These are phyloP conservation scores for Corythoichthys intestinalis DNA, from an alignment of 2,113 vertebrate species.

Conservation along the genomic window DNA sequence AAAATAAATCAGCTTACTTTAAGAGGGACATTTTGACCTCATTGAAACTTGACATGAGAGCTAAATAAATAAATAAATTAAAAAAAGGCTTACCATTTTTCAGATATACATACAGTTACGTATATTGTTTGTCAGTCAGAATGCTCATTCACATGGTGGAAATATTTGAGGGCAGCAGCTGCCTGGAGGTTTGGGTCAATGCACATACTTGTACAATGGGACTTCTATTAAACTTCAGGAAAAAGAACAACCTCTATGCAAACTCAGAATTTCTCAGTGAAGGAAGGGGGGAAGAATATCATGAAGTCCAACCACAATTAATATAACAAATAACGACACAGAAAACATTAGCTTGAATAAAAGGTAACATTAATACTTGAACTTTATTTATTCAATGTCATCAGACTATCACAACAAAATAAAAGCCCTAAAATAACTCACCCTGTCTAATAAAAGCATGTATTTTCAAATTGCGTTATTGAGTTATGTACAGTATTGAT, in stretches of 20 bases:
- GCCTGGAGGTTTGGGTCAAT: not conserved
- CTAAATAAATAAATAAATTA: not conserved
- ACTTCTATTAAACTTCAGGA: not conserved
- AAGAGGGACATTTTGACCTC: slow-evolving; percentile 6
- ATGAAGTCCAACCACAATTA: not conserved
- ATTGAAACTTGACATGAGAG: not conserved
- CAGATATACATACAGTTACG: not conserved
- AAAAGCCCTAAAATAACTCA: not conserved
- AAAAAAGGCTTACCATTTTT: not conserved
- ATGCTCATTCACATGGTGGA: not conserved
- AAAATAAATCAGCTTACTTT: slow-evolving; percentile 12
- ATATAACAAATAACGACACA: slow-evolving; percentile 19
- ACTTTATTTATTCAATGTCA: slow-evolving; percentile 27
- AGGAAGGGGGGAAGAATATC: not conserved
- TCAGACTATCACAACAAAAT: slow-evolving; percentile 28
- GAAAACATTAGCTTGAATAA: slow-evolving; percentile 3
- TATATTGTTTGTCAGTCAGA: not conserved
- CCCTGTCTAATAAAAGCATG: not conserved
- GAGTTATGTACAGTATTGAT: not conserved
- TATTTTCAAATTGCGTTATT: not conserved
- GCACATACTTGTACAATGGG: not conserved
- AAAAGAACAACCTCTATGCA: not conserved
- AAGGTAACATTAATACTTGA: slow-evolving; percentile 31
- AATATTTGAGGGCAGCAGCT: not conserved
- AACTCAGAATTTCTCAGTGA: not conserved